phyloP scores from a whole-genome alignment of 2,797 vertebrate species.

The Cryptoprocta ferox region DNA sequence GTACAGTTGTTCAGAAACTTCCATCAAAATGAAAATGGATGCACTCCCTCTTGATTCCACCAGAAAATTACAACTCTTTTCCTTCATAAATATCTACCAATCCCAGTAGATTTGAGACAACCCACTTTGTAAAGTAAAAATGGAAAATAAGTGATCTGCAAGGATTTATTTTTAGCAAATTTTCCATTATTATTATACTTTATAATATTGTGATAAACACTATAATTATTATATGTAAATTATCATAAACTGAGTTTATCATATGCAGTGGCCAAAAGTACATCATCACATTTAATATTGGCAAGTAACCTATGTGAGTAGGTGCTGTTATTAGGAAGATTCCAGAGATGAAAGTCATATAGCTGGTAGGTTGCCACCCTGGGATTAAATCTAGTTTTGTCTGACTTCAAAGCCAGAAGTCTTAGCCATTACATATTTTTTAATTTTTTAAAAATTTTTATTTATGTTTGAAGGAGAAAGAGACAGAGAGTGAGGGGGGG shows the following conservation, averaged over 20 bases:
- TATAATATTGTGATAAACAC: background rate
- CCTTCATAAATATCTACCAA: background rate
- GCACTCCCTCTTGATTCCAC: background rate
- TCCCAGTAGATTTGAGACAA: background rate
- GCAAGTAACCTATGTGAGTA: background rate
- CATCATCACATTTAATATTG: background rate
- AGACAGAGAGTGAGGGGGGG: too few species aligned
- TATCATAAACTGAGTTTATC: background rate
- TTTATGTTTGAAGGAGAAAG: background rate
- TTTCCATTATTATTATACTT: background rate
- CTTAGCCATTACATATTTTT: background rate
- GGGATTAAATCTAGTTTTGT: background rate
- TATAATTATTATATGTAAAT: background rate
- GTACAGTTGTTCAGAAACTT: background rate
- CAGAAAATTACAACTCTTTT: background rate
- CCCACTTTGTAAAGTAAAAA: background rate
- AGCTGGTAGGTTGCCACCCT: background rate
- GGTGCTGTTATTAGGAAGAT: background rate
- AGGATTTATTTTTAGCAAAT: background rate
- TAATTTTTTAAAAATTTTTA: background rate
- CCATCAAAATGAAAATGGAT: constrained; percentile 28
- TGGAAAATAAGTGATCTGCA: background rate
- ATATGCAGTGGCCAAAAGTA: background rate
- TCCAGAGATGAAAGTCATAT: background rate
- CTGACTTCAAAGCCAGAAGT: background rate